A percentile compares a stretch with the other conserved stretches of the same genome.
phyloP scores from a whole-genome alignment of 2,888 invertebrate genomes.

The Megamerina dolium region DNA sequence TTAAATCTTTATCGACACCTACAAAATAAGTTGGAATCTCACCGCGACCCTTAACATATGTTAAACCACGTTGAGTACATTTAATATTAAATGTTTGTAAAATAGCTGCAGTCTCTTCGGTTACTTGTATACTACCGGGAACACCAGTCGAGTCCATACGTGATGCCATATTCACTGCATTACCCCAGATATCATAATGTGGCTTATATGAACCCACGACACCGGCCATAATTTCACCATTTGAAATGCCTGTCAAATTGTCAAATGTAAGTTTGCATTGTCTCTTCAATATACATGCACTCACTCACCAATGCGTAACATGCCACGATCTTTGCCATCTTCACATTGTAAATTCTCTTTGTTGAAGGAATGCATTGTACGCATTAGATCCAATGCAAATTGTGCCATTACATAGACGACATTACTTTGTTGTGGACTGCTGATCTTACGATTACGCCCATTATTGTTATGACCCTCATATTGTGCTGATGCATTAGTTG shows the following conservation, averaged over 20 bases:
- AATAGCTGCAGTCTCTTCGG: conserved; percentile 65
- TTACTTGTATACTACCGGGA: conserved; percentile 72
- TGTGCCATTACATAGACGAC: conserved; percentile 59
- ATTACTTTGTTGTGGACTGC: conserved; percentile 41
- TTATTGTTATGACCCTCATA: conserved; percentile 28
- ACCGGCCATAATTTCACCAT: conserved; percentile 87
- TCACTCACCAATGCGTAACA: conserved; percentile 38
- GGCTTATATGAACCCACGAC: conserved; percentile 93
- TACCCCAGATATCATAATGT: conserved; percentile 94
- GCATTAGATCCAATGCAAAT: conserved; percentile 70
- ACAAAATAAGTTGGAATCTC: conserved; percentile 69
- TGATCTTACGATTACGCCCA: conserved; percentile 28
- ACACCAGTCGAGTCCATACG: conserved; percentile 91
- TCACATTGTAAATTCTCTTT: conserved; percentile 56
- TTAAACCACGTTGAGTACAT: conserved; percentile 64
- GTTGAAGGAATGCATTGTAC: conserved; percentile 57
- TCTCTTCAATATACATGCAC: neutral
- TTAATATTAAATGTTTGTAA: conserved; percentile 62
- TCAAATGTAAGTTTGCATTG: neutral
- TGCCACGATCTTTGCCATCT: conserved; percentile 39
- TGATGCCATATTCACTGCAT: conserved; percentile 94
- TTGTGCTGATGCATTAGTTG: conserved; percentile 27
- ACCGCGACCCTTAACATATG: conserved; percentile 64
- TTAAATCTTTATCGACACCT: too few species aligned
- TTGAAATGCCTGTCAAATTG: conserved; percentile 65